These are phyloP conservation scores for Macrotis lagotis DNA, from an alignment of 2,113 vertebrate genomes.

Conservation along the genomic window DNA sequence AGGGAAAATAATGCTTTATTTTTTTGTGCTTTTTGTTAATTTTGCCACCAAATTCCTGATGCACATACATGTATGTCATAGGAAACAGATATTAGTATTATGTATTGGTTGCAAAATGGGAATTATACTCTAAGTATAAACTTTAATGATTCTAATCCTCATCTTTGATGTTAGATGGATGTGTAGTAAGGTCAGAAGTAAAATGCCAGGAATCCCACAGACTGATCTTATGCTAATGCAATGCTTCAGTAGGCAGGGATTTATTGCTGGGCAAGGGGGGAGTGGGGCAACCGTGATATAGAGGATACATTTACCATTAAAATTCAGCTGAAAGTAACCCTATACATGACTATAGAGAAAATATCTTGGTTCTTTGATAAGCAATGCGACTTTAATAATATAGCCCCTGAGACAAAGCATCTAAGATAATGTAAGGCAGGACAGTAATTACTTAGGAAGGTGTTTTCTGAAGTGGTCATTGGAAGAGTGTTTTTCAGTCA, in stretches of 20 bases:
- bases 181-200: no score
- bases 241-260: not conserved
- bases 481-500: not conserved
- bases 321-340: not conserved
- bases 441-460: not conserved
- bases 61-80: not conserved
- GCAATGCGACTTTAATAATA: not conserved
- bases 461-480: not conserved
- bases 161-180: accelerated
- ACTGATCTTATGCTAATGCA: not conserved
- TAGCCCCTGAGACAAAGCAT: not conserved
- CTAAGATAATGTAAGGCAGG: not conserved
- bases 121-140: not conserved
- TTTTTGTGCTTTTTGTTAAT: not conserved
- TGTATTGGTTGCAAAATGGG: not conserved
- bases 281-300: not conserved
- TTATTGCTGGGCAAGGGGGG: not conserved
- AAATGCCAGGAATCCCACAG: not conserved
- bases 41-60: not conserved
- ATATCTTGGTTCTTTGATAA: not conserved
- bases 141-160: not conserved
- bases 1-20: not conserved
- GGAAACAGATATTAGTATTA: not conserved
- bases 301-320: not conserved
- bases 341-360: not conserved